phyloP scores from a whole-genome alignment of 2,888 invertebrate species.

The Pinctada fucata region DNA sequence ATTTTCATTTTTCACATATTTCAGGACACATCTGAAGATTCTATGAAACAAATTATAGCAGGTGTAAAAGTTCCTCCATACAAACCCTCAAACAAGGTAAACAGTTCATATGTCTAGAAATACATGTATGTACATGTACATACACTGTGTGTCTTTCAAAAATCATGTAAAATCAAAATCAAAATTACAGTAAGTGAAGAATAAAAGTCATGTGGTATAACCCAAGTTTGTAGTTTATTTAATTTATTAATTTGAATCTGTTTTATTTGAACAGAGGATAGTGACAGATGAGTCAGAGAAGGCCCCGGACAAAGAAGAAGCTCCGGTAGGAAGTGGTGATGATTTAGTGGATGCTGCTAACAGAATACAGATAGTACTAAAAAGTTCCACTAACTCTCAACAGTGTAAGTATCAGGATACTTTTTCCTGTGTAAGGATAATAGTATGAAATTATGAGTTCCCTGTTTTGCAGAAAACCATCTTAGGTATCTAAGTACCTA shows the following conservation, averaged over 20 bases:
- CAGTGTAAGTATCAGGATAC: no score
- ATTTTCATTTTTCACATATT: slow-evolving; percentile 16
- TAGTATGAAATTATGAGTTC: no score
- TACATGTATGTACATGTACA: no score
- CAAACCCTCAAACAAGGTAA: slow-evolving; percentile 67
- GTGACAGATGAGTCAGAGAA: slow-evolving; percentile 70
- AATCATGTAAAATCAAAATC: no score
- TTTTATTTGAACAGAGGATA: slow-evolving; percentile 58
- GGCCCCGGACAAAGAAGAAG: slow-evolving; percentile 52
- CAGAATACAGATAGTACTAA: slow-evolving; percentile 45
- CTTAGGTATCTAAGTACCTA: no score
- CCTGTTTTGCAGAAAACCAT: no score
- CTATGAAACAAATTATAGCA: slow-evolving; percentile 47
- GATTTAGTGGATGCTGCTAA: slow-evolving; percentile 61
- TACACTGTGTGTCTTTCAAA: no score
- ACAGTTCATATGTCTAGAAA: not conserved
- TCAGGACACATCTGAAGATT: slow-evolving; percentile 49
- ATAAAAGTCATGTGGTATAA: not conserved
- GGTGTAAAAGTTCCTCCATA: slow-evolving; percentile 62
- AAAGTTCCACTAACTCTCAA: not conserved
- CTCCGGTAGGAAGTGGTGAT: slow-evolving; percentile 52
- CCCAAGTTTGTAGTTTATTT: not conserved
- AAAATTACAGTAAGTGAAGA: no score
- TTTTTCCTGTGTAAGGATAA: no score
- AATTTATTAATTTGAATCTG: not conserved